Evolutionary conservation across 2,797 vertebrate species (phyloP).

Genomic region (Rhinoraja longicauda): DNA sequence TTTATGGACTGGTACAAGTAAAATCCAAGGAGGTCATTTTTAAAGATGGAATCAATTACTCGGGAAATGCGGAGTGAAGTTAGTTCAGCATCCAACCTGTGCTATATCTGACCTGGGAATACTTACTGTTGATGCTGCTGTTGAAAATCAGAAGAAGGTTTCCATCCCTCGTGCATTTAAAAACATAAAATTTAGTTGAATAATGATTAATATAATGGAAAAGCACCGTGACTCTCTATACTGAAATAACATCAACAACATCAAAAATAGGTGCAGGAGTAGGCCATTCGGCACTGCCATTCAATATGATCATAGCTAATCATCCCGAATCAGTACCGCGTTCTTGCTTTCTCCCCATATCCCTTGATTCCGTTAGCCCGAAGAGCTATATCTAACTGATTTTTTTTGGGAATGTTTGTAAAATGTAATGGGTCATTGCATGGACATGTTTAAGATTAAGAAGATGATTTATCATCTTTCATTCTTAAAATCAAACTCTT

Average conservation of each 20-base stretch:
- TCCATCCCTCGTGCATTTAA: neutral
- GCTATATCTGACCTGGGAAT: neutral
- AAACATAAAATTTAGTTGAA: neutral
- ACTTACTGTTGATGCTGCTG: neutral
- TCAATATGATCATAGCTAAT: too few species aligned
- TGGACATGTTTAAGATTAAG: neutral
- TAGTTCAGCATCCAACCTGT: neutral
- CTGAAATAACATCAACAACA: neutral
- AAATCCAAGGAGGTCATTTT: neutral
- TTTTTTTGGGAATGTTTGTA: slow-evolving; percentile 8
- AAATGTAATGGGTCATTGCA: neutral
- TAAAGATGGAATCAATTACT: neutral
- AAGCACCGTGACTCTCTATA: neutral
- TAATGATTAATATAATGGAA: neutral
- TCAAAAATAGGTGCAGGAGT: neutral
- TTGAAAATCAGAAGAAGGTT: neutral
- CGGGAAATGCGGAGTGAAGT: neutral
- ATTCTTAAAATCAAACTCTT: slow-evolving; percentile 4
- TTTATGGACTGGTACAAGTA: neutral
- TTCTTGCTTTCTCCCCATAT: too few species aligned
- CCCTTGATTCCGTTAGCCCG: too few species aligned
- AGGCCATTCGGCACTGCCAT: too few species aligned
- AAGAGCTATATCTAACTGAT: neutral
- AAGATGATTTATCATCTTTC: slow-evolving; percentile 29
- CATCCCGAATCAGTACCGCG: too few species aligned